Evolutionary conservation across 2,888 invertebrate genomes (phyloP), one percentile per base, ranked within the genome.

Genomic region (Dasysyrphus albostriatus): DNA sequence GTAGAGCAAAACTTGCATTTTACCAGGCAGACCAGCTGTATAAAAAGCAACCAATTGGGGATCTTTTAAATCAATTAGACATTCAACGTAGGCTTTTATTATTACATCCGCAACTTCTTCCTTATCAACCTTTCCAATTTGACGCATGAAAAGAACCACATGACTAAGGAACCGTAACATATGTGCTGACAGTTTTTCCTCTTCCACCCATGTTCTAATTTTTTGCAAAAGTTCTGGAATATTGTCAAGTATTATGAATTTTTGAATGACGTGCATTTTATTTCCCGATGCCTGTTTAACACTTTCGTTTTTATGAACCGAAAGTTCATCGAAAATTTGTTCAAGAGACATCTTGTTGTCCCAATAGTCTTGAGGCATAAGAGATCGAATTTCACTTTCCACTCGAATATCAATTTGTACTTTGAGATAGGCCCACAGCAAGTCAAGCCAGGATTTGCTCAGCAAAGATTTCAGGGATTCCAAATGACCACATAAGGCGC

Each of bases 371-470:
- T 94, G 94, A 0, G 96, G 95, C 93, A 96, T 93, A 1, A 93
- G 90, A 32, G 94, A 94, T 44, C 96, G 93, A 37, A 97, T 93
- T 92, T 96, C 96, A 76, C 95, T 95, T 91, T 98, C 98, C 0
- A 98, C 97, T 88, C 96, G 94, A 14, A 96, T 95, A 91, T 98
- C 98, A 81, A 98, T 96, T 91, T 97, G 95, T 0, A 96, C 95
- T 90, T 95, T 95, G 88, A 97, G 93, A 91, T 97, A 96, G 1
- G 97, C 97, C 98, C 98, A 99, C 34, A 98, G 93, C 85, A 96
- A 93, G 92, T 99, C 98, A 90, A 97, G 96, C 98, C 98, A 99
- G 34, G 95, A 95, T n/a, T 94, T 93, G 89, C 95, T 93, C 85
- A 97, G 96, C 12, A 96, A 95, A 0, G 95, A 94, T 49, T 98